Conservation (phyloP, 92 coral and sea anemone species). For the Palythoa caribaeorum region DNA sequence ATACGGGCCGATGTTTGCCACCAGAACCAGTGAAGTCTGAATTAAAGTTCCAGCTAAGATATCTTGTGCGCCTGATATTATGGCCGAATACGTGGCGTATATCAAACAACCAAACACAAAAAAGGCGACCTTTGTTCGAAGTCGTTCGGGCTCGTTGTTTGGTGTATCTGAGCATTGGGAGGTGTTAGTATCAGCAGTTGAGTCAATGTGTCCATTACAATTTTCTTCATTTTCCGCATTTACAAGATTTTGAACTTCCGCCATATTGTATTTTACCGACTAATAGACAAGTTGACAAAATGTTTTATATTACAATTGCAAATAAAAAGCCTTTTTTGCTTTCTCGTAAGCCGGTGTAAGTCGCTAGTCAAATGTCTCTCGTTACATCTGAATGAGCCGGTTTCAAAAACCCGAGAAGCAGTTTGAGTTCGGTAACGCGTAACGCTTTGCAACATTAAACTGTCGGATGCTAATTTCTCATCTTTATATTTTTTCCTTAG, state of each 20-base stretch:
- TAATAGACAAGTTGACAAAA: neutral
- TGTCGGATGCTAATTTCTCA: neutral
- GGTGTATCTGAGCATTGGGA: neutral
- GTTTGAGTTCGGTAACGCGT: neutral
- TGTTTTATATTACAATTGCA: neutral
- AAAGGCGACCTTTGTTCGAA: constrained; percentile 75
- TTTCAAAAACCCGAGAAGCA: neutral
- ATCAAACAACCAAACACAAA: constrained; percentile 67
- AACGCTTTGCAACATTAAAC: neutral
- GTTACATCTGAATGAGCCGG: neutral
- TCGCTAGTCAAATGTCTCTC: neutral
- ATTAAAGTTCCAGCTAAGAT: constrained; percentile 85
- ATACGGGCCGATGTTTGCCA: constrained; percentile 85
- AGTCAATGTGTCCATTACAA: neutral
- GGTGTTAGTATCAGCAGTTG: neutral
- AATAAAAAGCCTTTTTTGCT: neutral
- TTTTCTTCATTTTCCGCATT: neutral
- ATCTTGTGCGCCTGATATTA: constrained; percentile 89
- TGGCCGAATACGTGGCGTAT: constrained; percentile 60
- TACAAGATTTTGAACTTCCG: neutral
- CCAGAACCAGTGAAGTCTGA: constrained; percentile 85
- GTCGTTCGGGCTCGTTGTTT: constrained; percentile 61
- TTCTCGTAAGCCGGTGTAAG: neutral
- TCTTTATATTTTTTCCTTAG: neutral
- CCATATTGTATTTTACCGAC: neutral